A percentile compares a stretch with the other conserved stretches of the same genome.
Evolutionary conservation across 2,888 invertebrate genomes (phyloP).

Genomic region (Eupithecia dodoneata): DNA sequence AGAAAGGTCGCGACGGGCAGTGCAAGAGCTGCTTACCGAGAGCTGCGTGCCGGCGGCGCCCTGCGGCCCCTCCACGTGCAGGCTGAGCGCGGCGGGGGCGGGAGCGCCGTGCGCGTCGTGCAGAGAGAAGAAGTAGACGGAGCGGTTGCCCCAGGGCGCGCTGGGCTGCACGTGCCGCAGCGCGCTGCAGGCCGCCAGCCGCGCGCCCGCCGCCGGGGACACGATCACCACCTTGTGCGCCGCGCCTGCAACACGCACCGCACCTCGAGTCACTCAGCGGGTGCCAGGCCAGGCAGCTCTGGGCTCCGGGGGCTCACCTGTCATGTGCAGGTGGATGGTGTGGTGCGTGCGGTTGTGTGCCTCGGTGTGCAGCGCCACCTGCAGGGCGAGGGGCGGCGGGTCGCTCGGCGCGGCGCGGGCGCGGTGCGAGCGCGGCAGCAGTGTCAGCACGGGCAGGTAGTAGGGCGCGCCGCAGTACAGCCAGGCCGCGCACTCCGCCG

Average conservation of each 20-base stretch:
- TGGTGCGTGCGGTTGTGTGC: slow-evolving; percentile 39
- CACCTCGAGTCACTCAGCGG: neutral
- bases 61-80: slow-evolving; percentile 37
- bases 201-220: slow-evolving; percentile 82
- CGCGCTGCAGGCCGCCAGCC: slow-evolving; percentile 82
- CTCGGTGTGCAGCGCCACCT: slow-evolving; percentile 12
- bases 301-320: neutral
- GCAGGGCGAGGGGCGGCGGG: slow-evolving; percentile 20
- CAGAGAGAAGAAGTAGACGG: slow-evolving; percentile 66
- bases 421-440: slow-evolving; percentile 87
- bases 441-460: slow-evolving; percentile 88
- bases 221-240: slow-evolving; percentile 79
- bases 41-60: slow-evolving; percentile 29
- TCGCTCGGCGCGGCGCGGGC: slow-evolving; percentile 76
- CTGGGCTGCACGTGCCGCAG: slow-evolving; percentile 78
- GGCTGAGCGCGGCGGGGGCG: slow-evolving; percentile 23
- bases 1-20: neutral
- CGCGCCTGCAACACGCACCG: slow-evolving; percentile 41
- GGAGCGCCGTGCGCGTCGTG: slow-evolving; percentile 47
- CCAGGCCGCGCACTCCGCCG: slow-evolving; percentile 83
- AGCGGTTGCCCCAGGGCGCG: slow-evolving; percentile 73
- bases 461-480: slow-evolving; percentile 92
- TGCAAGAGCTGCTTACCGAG: slow-evolving; percentile 23
- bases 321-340: slow-evolving; percentile 18
- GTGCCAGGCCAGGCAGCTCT: too few relatives aligned